Base-by-base conservation (phyloP, 2,113 vertebrate species). In the Gobio gobio region DNA sequence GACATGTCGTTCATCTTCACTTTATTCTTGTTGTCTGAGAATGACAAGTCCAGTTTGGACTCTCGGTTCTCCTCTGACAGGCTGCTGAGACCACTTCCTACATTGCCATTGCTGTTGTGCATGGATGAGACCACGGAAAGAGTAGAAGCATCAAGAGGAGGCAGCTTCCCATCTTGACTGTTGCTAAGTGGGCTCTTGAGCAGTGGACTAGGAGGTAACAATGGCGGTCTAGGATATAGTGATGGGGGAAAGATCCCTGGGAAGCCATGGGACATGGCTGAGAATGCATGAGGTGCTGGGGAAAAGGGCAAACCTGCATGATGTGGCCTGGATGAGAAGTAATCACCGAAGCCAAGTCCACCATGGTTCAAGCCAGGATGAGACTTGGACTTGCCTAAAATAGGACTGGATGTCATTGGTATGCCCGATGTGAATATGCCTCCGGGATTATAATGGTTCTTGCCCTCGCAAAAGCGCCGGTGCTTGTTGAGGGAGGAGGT, bases 401-500 rank as follows among this genome's bases (percentile, higher is more conserved):
- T 93, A 82, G 97, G 96, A 80, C 95, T 96, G 85, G 97, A 96
- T 63, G 96, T 96, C 88, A 99, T 91, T 85, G 98, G 96, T n/a
- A 99, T 96, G 87, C 97, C 96, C 0, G 97, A 94, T 9, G 95
- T 95, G 33, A 99, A 99, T 93, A 99, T 93, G 56, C 97, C 93
- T 0, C 95, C 95, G 0, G 97, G 96, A 83, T 94, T 92, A 78
- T 98, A 99, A 96, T 99, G 98, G 95, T 96, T 99, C 94, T 98
- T 99, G 93, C 98, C 98, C 95, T 99, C 98, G 82, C 98, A 99
- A 95, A 99, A 99, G 92, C 98, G 98, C 5, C 98, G 96, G 89
- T 99, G 98, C 93, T 99, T 99, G 96, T 99, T 99, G 94, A 99
- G 98, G 87, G 98, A 99, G 90, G 98, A 99, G 96, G 98, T 99